Evolutionary conservation across 2,888 invertebrate genomes (phyloP), one percentile per base, ranked within the genome.

Genomic region (Melikaiella ostensackeni): DNA sequence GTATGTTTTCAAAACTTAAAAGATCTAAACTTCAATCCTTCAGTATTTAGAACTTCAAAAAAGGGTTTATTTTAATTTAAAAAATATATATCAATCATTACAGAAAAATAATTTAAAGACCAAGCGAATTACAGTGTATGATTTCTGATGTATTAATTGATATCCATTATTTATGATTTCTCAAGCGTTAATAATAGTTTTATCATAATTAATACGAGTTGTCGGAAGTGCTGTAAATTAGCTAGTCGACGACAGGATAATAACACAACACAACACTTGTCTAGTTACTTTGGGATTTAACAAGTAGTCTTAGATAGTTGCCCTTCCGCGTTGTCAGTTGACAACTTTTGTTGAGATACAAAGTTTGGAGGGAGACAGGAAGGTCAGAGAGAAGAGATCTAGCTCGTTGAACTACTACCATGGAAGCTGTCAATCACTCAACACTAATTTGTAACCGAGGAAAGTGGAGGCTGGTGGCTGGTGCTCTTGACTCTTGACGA

Each of bases 341-440:
- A 55, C 55, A 55, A 55, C 55, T 62, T 35, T n/a, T 33, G 27
- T 62, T n/a, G 33, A 62, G 35, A 62, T 33, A 33, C 33, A 30
- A 33, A 62, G 9, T 62, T 62, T n/a, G n/a, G 9, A 62, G 62
- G 11, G n/a, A 62, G 62, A 50, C 50, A 50, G n/a, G 50, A 50
- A 50, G 50, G 50, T 50, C n/a, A 50, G 8, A 50, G n/a, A n/a
- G n/a, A n/a, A 50, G 55, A 21, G 62, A n/a, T 35, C n/a, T 62
- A n/a, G 62, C n/a, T 62, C n/a, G 33, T 30, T 35, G 9, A 62
- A 62, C 62, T 35, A 62, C 62, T 35, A 33, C 35, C 62, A 0
- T 33, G 62, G 33, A 62, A 30, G n/a, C 33, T 33, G 62, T 62
- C 62, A 62, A 62, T 62, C 62, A 62, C 62, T 27, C 8, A 9